Percentiles rank a stretch among this genome's conserved stretches.
Evolutionary conservation across 2,113 vertebrate genomes (phyloP).

Genomic region (Charadrius vociferus): DNA sequence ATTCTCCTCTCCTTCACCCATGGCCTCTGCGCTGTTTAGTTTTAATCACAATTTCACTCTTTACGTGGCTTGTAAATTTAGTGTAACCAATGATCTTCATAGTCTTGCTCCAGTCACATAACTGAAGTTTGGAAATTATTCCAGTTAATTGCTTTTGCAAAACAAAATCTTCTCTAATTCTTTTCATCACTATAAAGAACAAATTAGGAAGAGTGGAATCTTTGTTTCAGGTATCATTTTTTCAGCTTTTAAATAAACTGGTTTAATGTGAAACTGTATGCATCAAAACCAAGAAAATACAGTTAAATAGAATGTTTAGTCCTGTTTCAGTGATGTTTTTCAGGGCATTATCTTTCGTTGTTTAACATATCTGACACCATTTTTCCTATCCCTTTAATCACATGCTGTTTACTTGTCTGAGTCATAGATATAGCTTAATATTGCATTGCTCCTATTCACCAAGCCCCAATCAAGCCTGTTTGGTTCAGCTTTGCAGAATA

Average conservation of each 20-base stretch:
- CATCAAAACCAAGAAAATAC: neutral
- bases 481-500: neutral
- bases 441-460: neutral
- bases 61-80: neutral
- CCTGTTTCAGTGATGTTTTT: neutral
- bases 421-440: neutral
- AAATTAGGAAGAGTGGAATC: neutral
- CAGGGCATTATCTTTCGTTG: neutral
- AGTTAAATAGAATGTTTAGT: neutral
- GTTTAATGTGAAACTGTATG: neutral
- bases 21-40: neutral
- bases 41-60: neutral
- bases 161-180: neutral
- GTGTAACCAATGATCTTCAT: neutral
- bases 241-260: neutral
- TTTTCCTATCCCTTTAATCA: neutral
- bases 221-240: neutral
- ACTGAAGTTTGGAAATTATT: neutral
- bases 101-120: neutral
- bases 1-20: neutral
- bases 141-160: neutral
- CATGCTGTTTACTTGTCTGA: rapidly evolving
- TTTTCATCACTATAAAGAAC: neutral
- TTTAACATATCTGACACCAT: neutral
- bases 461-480: neutral